These are phyloP conservation scores for Loxodonta africana DNA, from an alignment of 2,113 vertebrate species.

Conservation along the genomic window DNA sequence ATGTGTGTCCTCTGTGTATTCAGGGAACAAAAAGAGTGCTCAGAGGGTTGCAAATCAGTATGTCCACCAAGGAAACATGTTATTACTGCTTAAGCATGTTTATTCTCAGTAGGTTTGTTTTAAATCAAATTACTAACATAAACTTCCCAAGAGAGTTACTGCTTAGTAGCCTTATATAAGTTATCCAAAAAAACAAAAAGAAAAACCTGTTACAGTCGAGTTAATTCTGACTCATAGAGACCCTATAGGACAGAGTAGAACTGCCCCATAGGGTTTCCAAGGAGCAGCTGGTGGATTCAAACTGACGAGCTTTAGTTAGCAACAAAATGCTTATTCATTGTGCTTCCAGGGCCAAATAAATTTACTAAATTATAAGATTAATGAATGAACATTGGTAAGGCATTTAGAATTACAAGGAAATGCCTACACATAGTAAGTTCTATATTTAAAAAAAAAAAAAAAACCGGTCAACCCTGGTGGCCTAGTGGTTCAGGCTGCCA, in stretches of 20 bases:
- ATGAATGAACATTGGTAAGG: not conserved
- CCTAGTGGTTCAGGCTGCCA: too few species aligned
- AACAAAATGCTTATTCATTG: too few species aligned
- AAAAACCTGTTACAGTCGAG: too few species aligned
- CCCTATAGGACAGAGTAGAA: too few species aligned
- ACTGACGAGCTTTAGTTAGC: too few species aligned
- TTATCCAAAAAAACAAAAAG: not conserved
- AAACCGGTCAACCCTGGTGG: too few species aligned
- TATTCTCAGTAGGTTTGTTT: not conserved
- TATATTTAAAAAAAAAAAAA: not conserved
- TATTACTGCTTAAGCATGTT: not conserved
- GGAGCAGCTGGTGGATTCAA: too few species aligned
- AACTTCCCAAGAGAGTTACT: not conserved
- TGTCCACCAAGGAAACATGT: not conserved
- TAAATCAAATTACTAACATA: constrained; percentile 21
- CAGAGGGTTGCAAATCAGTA: not conserved
- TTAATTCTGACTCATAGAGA: too few species aligned
- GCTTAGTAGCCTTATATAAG: not conserved
- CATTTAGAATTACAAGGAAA: not conserved
- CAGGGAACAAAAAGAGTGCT: not conserved
- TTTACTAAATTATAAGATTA: not conserved
- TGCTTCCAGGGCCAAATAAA: too few species aligned
- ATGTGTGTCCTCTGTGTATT: not conserved
- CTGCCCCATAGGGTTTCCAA: too few species aligned
- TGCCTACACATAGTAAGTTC: not conserved